These are phyloP conservation scores for Drosophila saltans DNA, from an alignment of 1,140 invertebrate genomes.

Conservation along the genomic window DNA sequence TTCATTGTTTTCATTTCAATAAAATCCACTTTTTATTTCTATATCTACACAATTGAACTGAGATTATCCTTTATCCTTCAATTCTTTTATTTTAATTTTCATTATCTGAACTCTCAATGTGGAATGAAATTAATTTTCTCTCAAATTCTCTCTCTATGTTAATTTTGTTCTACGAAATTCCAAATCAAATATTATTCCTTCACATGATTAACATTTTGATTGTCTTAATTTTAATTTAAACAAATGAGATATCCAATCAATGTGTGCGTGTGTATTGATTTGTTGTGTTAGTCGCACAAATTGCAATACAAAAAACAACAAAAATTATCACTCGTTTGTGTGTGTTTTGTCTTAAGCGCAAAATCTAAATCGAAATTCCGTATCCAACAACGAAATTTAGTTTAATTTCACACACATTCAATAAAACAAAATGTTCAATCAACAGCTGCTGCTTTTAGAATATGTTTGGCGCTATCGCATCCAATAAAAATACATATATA, in stretches of 20 bases:
- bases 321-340: conserved; percentile 36
- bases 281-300: conserved; percentile 69
- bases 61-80: conserved; percentile 27
- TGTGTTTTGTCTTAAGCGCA: conserved; percentile 21
- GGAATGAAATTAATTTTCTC: conserved; percentile 55
- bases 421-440: conserved; percentile 18
- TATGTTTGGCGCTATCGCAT: conserved; percentile 41
- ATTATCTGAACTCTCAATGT: conserved; percentile 65
- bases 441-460: conserved; percentile 45
- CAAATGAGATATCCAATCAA: conserved; percentile 32
- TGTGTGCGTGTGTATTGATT: conserved; percentile 43
- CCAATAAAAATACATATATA: conserved; percentile 28
- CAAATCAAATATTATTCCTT: not conserved
- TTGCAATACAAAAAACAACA: conserved; percentile 42
- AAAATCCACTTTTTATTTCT: conserved; percentile 16
- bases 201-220: not conserved
- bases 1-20: conserved; percentile 38
- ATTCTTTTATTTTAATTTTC: conserved; percentile 31
- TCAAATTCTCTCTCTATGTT: too few species aligned
- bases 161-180: conserved; percentile 42
- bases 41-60: conserved; percentile 5
- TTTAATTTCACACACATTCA: conserved; percentile 28
- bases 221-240: not conserved
- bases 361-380: conserved; percentile 19
- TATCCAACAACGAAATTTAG: not conserved